phyloP scores from a whole-genome alignment of 2,113 vertebrate genomes.

The Ovis canadensis region DNA sequence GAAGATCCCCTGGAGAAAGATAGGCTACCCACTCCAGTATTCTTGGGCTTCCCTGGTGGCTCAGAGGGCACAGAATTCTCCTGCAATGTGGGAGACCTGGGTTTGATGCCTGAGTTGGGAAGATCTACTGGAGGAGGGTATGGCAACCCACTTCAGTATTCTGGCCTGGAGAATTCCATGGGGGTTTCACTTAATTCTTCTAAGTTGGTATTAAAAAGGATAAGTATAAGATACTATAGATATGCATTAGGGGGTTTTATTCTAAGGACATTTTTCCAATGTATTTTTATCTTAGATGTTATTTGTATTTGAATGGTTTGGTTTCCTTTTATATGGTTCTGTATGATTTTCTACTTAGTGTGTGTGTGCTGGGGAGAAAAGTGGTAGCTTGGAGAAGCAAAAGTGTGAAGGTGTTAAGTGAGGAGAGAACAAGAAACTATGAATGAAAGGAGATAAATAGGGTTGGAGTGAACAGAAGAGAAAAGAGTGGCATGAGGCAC shows the following conservation, averaged over 20 bases:
- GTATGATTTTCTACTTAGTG: neutral
- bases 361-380: fast-evolving
- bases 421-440: neutral
- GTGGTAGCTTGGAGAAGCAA: neutral
- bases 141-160: neutral
- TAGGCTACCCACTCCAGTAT: neutral
- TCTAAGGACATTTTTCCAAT: neutral
- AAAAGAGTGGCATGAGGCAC: neutral
- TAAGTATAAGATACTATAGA: neutral
- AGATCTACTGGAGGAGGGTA: neutral
- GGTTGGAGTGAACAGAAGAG: neutral
- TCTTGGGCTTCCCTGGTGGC: neutral
- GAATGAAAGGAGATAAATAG: neutral
- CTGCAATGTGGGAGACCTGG: neutral
- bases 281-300: neutral
- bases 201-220: neutral
- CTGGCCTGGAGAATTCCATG: neutral
- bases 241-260: neutral
- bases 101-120: neutral
- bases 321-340: neutral
- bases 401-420: neutral
- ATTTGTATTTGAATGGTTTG: neutral
- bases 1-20: neutral
- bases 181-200: neutral
- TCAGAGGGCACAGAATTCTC: neutral